A percentile compares a stretch with the other conserved stretches of the same genome.
These are phyloP conservation scores for Gallinago stenura DNA, from an alignment of 2,797 vertebrate genomes.

Conservation along the genomic window DNA sequence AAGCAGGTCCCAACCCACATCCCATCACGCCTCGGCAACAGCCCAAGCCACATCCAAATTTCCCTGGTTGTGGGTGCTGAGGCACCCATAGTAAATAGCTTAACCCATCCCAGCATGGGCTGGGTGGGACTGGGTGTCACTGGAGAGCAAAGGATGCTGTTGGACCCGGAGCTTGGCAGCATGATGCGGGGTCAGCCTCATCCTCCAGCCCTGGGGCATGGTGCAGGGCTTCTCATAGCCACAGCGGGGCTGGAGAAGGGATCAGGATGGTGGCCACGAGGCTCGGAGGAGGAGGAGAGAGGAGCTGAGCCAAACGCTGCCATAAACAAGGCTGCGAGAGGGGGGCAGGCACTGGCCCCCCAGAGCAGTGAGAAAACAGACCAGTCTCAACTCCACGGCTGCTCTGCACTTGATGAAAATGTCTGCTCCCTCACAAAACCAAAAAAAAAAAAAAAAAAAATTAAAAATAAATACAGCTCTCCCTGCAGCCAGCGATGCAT, in stretches of 20 bases:
- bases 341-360: accelerated
- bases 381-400: accelerated
- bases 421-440: background rate
- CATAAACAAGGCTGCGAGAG: background rate
- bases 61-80: background rate
- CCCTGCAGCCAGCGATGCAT: slow-evolving; percentile 58
- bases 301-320: background rate
- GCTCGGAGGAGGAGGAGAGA: background rate
- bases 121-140: background rate
- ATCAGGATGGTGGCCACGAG: accelerated
- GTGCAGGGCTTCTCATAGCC: background rate
- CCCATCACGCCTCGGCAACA: accelerated
- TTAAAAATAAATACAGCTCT: background rate
- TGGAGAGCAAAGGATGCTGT: background rate
- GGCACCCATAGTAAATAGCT: background rate
- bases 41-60: accelerated
- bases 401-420: background rate
- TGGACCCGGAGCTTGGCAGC: background rate
- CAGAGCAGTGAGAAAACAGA: background rate
- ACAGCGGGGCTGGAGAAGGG: background rate
- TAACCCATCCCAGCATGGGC: background rate
- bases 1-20: too few relatives aligned
- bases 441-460: background rate
- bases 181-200: accelerated
- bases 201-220: accelerated